Conservation (phyloP, 2,888 invertebrate species). For the Isotomurus palustris region DNA sequence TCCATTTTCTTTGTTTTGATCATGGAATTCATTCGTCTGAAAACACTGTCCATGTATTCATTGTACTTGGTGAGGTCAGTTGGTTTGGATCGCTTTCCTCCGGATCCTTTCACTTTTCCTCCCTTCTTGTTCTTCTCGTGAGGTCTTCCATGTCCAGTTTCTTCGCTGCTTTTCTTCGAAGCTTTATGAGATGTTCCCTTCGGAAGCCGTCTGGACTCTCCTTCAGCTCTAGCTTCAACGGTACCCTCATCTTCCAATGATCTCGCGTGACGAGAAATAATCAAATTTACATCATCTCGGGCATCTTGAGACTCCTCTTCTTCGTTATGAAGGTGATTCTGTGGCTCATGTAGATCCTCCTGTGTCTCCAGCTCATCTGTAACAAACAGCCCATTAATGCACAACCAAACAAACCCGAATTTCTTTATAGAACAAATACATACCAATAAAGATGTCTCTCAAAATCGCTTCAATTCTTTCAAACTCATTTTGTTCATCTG, state of each 20-base stretch:
- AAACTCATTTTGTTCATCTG: too few species aligned
- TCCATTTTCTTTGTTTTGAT: slow-evolving; percentile 43
- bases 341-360: too few species aligned
- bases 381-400: not conserved
- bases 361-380: slow-evolving; percentile 6
- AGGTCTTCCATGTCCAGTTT: not conserved
- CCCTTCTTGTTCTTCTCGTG: not conserved
- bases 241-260: too few species aligned
- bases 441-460: slow-evolving; percentile 11
- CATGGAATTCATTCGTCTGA: slow-evolving; percentile 41
- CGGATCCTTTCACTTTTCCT: not conserved
- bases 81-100: too few species aligned
- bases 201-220: not conserved
- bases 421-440: not conserved
- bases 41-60: slow-evolving; percentile 43
- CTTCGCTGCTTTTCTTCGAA: too few species aligned
- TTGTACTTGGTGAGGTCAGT: slow-evolving; percentile 17
- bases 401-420: not conserved
- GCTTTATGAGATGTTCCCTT: not conserved
- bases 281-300: too few species aligned
- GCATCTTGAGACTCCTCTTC: too few species aligned
- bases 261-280: not conserved
- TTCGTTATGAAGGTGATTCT: too few species aligned
- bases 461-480: slow-evolving; percentile 1
- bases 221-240: not conserved